A percentile compares a stretch with the other conserved stretches of the same genome.
Evolutionary conservation across 1,140 invertebrate genomes (phyloP).

Genomic region (Achroia grisella): DNA sequence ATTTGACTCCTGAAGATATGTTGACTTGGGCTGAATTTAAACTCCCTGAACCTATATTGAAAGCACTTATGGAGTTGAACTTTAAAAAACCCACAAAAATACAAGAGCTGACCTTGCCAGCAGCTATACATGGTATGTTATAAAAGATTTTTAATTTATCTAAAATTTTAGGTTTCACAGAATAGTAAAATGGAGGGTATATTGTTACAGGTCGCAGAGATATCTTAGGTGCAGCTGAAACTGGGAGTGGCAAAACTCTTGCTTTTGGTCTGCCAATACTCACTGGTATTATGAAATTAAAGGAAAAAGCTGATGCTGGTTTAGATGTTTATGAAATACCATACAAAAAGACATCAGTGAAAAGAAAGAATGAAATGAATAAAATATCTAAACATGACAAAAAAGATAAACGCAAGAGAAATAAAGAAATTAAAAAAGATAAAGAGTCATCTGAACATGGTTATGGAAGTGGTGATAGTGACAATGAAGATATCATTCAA

Average conservation of each 20-base stretch:
- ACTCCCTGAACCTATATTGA: constrained; percentile 82
- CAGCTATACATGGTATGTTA: constrained; percentile 85
- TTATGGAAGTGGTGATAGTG: constrained; percentile 45
- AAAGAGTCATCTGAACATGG: constrained; percentile 56
- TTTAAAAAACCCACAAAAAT: constrained; percentile 91
- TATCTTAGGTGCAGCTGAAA: constrained; percentile 96
- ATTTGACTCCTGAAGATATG: constrained; percentile 68
- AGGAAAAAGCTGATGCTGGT: constrained; percentile 59
- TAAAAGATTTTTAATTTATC: too few species aligned
- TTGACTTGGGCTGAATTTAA: constrained; percentile 82
- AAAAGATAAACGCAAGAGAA: constrained; percentile 18
- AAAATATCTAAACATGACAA: constrained; percentile 36
- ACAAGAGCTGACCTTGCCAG: constrained; percentile 83
- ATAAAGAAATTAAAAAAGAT: constrained; percentile 19
- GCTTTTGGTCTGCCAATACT: constrained; percentile 97
- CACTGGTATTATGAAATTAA: constrained; percentile 85
- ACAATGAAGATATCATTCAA: constrained; percentile 14
- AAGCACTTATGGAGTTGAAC: constrained; percentile 82
- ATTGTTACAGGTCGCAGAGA: constrained; percentile 79
- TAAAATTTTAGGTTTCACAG: too few species aligned
- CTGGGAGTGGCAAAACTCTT: constrained; percentile 97
- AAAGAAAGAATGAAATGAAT: constrained; percentile 26
- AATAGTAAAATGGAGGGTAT: too few species aligned
- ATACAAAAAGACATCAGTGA: constrained; percentile 53
- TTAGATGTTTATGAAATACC: constrained; percentile 57